Base-by-base conservation (phyloP, 2,888 invertebrate genomes). In the Spialia ferax region DNA sequence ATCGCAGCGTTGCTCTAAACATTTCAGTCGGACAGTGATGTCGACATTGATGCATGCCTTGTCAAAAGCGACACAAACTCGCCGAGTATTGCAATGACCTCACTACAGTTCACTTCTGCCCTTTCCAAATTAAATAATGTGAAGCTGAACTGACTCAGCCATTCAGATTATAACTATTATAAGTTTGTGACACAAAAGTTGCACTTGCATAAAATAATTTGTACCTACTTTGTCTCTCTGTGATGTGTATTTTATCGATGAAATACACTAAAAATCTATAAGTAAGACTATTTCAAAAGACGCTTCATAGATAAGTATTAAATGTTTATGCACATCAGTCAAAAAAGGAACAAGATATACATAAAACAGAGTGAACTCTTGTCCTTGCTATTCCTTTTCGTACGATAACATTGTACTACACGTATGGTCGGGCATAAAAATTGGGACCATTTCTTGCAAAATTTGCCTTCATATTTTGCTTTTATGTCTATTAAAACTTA, bases 401-500 rank as follows among this genome's bases (percentile, higher is more conserved):
- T 35, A 38, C 32, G 23, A 52, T 38, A 52, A 59, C 59, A 18
- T 26, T 11, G 1, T 26, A 22, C 15, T n/a, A 8, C 29, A 1
- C 6, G 42, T 29, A 60, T 42, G 29, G 26, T 15, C 26, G 45
- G 15, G 38, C 26, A 55, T 45, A 63, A 63, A 50, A 64, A 50
- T 50, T 22, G 32, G 32, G 59, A 45, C 35, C 50, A 57, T 50
- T 38, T 59, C 65, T 65, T 59, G 42, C 54, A 38, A 54, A 65
- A 65, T 59, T 54, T 52, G 59, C 52, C 60, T 52, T 52, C 52
- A 66, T 54, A 52, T 42, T 57, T 59, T 66, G 52, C 52, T 52
- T 59, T 59, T 52, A 66, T 66, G 59, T 59, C 52, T 66, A 66
- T 60, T 60, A 66, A 66, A 66, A 66, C 54, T 66, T 66, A 66